A percentile compares a stretch with the other conserved stretches of the same genome.
phyloP scores from a whole-genome alignment of 2,113 vertebrate genomes.

The Cathartes aura region DNA sequence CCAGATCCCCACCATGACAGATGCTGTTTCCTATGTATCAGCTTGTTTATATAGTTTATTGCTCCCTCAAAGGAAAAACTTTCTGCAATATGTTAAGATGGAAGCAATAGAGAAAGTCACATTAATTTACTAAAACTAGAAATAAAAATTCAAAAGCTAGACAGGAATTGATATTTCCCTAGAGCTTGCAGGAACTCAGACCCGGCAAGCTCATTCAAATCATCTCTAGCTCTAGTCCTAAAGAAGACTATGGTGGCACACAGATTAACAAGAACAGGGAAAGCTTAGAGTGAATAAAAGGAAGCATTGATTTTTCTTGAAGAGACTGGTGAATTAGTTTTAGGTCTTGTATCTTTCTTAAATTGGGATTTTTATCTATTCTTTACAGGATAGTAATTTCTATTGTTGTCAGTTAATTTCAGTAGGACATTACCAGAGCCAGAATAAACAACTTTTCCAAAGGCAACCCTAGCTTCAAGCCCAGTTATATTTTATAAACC shows the following conservation, averaged over 20 bases:
- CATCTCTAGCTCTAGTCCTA: neutral
- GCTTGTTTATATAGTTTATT: neutral
- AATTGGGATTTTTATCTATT: neutral
- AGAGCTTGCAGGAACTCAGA: neutral
- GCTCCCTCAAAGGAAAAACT: neutral
- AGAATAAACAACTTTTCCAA: neutral
- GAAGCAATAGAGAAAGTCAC: neutral
- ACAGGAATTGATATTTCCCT: neutral
- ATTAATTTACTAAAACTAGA: neutral
- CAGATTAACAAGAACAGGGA: neutral
- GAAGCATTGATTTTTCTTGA: neutral
- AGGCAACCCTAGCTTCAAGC: neutral
- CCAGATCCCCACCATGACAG: neutral
- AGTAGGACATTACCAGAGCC: neutral
- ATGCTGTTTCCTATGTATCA: neutral
- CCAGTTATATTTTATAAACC: neutral
- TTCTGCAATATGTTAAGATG: neutral
- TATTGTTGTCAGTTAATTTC: neutral
- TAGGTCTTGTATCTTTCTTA: neutral
- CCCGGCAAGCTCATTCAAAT: neutral
- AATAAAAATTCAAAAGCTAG: neutral
- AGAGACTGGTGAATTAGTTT: neutral
- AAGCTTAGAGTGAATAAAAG: neutral
- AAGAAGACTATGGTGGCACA: neutral
- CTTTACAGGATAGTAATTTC: neutral